Percentiles rank a stretch among this genome's conserved stretches.
Conservation (phyloP, 2,113 vertebrate genomes). For the Ranitomeya variabilis region DNA sequence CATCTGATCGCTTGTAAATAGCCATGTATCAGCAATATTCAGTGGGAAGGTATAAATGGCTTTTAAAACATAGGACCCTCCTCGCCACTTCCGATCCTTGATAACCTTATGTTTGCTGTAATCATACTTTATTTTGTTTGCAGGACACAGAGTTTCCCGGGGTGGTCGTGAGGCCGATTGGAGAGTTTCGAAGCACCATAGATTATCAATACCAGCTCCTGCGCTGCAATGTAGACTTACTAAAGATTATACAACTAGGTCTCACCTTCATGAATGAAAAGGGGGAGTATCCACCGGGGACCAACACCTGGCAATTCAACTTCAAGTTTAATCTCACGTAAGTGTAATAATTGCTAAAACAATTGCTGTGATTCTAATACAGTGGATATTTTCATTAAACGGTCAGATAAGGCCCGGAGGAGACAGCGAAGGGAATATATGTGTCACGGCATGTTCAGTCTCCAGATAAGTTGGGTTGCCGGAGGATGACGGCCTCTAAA, state of each 20-base stretch:
- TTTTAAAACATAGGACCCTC: no score
- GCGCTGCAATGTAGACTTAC: constrained; percentile 93
- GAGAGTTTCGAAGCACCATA: constrained; percentile 96
- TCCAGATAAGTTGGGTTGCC: no score
- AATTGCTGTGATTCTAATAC: background rate
- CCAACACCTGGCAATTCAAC: constrained; percentile 98
- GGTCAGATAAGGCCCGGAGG: no score
- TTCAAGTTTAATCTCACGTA: constrained; percentile 99
- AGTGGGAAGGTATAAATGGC: no score
- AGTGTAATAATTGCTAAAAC: constrained; percentile 57
- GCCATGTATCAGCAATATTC: no score
- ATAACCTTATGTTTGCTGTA: background rate
- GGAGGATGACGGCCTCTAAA: no score
- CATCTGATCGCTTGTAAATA: no score
- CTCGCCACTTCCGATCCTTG: background rate
- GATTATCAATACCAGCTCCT: constrained; percentile 98
- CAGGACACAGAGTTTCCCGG: constrained; percentile 98
- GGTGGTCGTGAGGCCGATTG: constrained; percentile 93
- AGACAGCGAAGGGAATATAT: no score
- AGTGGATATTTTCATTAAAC: background rate
- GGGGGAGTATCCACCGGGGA: constrained; percentile 90
- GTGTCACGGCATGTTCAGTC: no score
- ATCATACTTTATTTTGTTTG: constrained; percentile 11
- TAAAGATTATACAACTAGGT: constrained; percentile 98
- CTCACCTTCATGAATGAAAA: constrained; percentile 97